Conservation (phyloP, 2,888 invertebrate genomes). For the Acanthosepion pharaonis region DNA sequence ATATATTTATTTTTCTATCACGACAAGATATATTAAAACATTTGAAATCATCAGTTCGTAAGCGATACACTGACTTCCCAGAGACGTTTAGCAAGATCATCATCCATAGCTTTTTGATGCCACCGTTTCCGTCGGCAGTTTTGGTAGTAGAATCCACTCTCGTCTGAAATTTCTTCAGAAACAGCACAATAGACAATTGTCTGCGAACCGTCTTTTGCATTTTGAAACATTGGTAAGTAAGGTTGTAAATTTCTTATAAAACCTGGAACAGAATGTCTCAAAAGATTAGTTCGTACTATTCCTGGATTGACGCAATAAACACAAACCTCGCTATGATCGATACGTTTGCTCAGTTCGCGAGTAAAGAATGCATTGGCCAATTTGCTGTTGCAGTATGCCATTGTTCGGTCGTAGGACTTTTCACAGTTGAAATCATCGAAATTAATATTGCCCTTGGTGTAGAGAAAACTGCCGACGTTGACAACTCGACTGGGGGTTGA, state of each 20-base stretch:
- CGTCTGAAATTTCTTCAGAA: slow-evolving; percentile 79
- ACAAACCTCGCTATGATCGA: slow-evolving; percentile 63
- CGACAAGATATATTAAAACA: no score
- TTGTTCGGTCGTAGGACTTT: slow-evolving; percentile 59
- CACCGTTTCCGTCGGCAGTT: slow-evolving; percentile 81
- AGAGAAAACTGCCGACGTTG: slow-evolving; percentile 91
- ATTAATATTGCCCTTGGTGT: slow-evolving; percentile 77
- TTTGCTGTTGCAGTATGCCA: slow-evolving; percentile 72
- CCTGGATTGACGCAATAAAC: slow-evolving; percentile 72
- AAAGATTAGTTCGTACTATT: slow-evolving; percentile 69
- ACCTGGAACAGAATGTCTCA: slow-evolving; percentile 59
- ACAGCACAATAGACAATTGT: slow-evolving; percentile 69
- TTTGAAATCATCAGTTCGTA: slow-evolving; percentile 73
- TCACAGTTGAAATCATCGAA: slow-evolving; percentile 64
- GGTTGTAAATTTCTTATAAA: slow-evolving; percentile 55
- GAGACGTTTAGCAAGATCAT: slow-evolving; percentile 80
- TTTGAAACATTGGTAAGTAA: slow-evolving; percentile 57
- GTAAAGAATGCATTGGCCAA: slow-evolving; percentile 72
- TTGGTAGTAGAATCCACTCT: slow-evolving; percentile 84
- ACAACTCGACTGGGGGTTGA: slow-evolving; percentile 83
- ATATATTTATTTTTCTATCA: no score
- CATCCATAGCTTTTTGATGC: slow-evolving; percentile 79
- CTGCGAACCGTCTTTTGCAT: slow-evolving; percentile 67
- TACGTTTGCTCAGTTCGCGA: slow-evolving; percentile 64
- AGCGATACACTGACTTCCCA: slow-evolving; percentile 86